Evolutionary conservation across 2,113 vertebrate genomes (phyloP).

Genomic region (Calyptommatus sinebrachiatus): DNA sequence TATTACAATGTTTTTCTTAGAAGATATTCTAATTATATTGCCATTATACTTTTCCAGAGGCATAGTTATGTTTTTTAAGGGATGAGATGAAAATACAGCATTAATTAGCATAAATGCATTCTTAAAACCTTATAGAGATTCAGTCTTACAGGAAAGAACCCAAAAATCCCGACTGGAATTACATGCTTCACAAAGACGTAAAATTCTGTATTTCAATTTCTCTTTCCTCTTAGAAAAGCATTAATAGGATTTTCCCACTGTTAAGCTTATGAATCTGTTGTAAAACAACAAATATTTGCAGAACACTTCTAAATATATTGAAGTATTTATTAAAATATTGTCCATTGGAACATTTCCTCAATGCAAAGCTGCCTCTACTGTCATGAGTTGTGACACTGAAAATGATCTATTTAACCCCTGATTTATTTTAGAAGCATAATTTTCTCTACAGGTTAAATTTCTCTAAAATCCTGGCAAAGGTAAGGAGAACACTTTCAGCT

Average conservation of each 20-base stretch:
- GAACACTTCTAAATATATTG: background rate
- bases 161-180: constrained; percentile 11
- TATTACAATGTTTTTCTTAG: constrained; percentile 61
- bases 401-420: background rate
- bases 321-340: background rate
- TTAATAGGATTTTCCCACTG: constrained; percentile 3
- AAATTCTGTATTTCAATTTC: background rate
- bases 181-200: background rate
- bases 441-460: background rate
- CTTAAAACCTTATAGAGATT: constrained; percentile 19
- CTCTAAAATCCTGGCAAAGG: background rate
- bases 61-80: constrained; percentile 32
- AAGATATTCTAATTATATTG: constrained; percentile 58
- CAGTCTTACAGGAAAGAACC: constrained; percentile 3
- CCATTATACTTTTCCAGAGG: constrained; percentile 48
- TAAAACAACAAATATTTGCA: constrained; percentile 13
- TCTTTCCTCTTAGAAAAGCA: constrained; percentile 22
- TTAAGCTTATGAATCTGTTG: constrained; percentile 15
- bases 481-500: too few species aligned
- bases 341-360: background rate
- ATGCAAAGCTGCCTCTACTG: background rate
- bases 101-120: constrained; percentile 39
- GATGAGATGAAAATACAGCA: constrained; percentile 34
- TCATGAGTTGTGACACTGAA: background rate
- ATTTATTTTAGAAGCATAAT: background rate